Percentiles rank a stretch among this genome's conserved stretches.
These are phyloP conservation scores for Aethina tumida DNA, from an alignment of 1,140 invertebrate genomes.

Conservation along the genomic window DNA sequence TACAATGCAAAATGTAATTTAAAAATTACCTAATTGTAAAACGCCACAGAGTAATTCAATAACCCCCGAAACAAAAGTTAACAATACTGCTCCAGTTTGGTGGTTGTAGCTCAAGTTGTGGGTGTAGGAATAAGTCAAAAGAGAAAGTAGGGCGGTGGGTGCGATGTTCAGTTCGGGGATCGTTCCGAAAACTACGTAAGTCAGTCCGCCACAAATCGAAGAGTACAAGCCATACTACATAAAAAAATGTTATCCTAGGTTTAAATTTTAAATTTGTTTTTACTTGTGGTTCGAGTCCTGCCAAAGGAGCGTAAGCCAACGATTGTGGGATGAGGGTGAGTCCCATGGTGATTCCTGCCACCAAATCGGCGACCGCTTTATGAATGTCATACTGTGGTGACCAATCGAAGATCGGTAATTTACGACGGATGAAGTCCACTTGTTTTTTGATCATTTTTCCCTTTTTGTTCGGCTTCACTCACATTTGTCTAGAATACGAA, in stretches of 20 bases:
- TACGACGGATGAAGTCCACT: no score
- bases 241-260: constrained; percentile 10
- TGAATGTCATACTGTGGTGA: constrained; percentile 50
- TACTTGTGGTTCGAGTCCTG: constrained; percentile 61
- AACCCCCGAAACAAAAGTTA: constrained; percentile 62
- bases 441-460: no score
- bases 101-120: constrained; percentile 38
- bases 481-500: no score
- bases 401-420: constrained; percentile 42
- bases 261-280: constrained; percentile 7
- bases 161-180: constrained; percentile 77
- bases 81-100: constrained; percentile 56
- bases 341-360: constrained; percentile 79
- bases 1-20: no score
- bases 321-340: constrained; percentile 69
- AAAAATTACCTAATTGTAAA: constrained; percentile 57
- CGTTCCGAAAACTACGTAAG: constrained; percentile 74
- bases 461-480: no score
- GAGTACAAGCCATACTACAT: constrained; percentile 79
- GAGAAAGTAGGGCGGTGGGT: constrained; percentile 64
- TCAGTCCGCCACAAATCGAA: constrained; percentile 69
- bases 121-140: constrained; percentile 57
- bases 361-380: constrained; percentile 57
- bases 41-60: constrained; percentile 60
- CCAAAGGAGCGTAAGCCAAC: constrained; percentile 67